A percentile compares a stretch with the other conserved stretches of the same genome.
Evolutionary conservation across 2,797 vertebrate genomes (phyloP).

Genomic region (Gouania willdenowi): DNA sequence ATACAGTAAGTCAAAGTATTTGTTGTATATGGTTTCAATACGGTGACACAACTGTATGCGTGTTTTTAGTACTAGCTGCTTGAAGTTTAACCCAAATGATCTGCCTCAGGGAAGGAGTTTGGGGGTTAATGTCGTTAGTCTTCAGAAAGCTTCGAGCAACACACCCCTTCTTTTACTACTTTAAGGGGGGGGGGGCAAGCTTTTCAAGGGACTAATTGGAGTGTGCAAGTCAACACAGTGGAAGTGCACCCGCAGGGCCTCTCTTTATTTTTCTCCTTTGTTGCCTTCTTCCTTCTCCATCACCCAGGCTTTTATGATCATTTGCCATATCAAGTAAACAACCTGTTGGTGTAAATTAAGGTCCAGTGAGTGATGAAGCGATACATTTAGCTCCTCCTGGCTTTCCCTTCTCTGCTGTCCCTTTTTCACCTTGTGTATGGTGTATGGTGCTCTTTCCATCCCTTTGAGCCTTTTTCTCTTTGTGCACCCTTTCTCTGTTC

Average conservation of each 20-base stretch:
- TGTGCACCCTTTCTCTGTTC: constrained; percentile 58
- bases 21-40: too few species aligned
- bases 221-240: constrained; percentile 71
- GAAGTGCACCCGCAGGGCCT: constrained; percentile 70
- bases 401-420: constrained; percentile 28
- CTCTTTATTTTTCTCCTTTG: constrained; percentile 40
- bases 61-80: too few species aligned
- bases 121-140: constrained; percentile 37
- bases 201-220: constrained; percentile 78
- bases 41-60: too few species aligned
- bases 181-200: constrained; percentile 35
- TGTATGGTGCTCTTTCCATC: constrained; percentile 44
- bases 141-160: constrained; percentile 44
- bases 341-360: constrained; percentile 77
- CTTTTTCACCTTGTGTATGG: constrained; percentile 29
- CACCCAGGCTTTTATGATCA: constrained; percentile 68
- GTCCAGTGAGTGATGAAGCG: constrained; percentile 71
- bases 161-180: constrained; percentile 29
- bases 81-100: too few species aligned
- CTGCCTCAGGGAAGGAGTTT: constrained; percentile 24
- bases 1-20: too few species aligned
- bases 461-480: constrained; percentile 67
- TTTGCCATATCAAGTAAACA: constrained; percentile 72
- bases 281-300: constrained; percentile 49
- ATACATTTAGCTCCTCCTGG: constrained; percentile 53